These are phyloP conservation scores for Terebella lapidaria DNA, from an alignment of 2,888 invertebrate genomes.

Conservation along the genomic window DNA sequence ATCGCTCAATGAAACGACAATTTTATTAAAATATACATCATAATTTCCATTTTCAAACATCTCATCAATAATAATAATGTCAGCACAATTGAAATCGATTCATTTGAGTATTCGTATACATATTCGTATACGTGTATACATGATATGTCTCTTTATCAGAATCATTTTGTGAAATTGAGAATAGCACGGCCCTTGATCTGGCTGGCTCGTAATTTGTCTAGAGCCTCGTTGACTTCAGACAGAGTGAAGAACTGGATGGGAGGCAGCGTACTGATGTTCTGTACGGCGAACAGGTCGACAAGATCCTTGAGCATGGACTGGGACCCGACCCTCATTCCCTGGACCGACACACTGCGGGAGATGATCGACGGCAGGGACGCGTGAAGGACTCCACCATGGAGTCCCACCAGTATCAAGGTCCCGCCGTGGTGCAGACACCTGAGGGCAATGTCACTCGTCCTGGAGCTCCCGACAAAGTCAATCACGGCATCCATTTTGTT, in stretches of 20 bases:
- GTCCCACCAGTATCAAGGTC: conserved; percentile 9
- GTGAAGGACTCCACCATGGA: conserved; percentile 7
- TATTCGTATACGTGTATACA: too few species aligned
- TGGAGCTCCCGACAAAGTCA: conserved; percentile 14
- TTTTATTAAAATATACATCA: too few species aligned
- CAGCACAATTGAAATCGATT: too few species aligned
- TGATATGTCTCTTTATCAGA: too few species aligned
- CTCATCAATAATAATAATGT: too few species aligned
- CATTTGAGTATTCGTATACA: too few species aligned
- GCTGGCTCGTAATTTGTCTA: conserved; percentile 6
- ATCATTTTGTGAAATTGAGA: not conserved
- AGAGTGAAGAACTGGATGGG: conserved; percentile 6
- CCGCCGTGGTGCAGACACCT: conserved; percentile 14
- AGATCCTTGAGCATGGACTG: conserved; percentile 3
- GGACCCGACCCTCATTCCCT: conserved; percentile 10
- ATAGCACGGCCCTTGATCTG: conserved; percentile 13
- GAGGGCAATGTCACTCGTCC: conserved; percentile 6
- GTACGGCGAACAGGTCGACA: conserved; percentile 13
- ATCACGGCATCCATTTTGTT: conserved; percentile 23
- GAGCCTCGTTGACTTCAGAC: conserved; percentile 9
- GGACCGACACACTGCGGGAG: conserved; percentile 4
- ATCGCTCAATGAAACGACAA: too few species aligned
- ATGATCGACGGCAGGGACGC: conserved; percentile 9
- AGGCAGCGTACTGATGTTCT: conserved; percentile 3
- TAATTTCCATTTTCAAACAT: too few species aligned